Percentiles rank a stretch among this genome's conserved stretches.
Conservation (phyloP, 2,113 vertebrate genomes). For the Vidua chalybeata region DNA sequence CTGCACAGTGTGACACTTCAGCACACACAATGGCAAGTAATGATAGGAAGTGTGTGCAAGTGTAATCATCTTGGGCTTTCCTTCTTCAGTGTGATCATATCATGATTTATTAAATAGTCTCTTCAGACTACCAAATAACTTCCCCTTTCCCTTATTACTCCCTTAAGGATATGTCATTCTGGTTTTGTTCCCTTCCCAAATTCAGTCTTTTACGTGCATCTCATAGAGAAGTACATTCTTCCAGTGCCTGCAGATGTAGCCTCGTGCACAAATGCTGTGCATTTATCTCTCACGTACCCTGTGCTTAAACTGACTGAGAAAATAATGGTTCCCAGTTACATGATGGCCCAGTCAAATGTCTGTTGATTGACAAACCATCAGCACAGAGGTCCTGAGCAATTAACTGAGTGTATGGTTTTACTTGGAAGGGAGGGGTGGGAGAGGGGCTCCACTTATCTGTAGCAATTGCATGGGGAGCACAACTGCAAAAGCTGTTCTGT, state of each 20-base stretch:
- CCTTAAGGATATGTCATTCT: background rate
- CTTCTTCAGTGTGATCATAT: background rate
- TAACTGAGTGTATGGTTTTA: background rate
- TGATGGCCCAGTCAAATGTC: background rate
- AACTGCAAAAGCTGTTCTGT: background rate
- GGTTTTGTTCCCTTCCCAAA: background rate
- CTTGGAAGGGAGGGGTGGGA: background rate
- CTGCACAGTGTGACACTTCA: background rate
- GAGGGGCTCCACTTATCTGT: accelerated
- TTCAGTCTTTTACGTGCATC: background rate
- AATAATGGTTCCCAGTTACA: background rate
- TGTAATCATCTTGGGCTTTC: background rate
- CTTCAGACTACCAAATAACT: background rate
- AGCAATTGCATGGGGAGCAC: accelerated
- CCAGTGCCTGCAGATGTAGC: background rate
- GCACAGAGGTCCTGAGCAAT: background rate
- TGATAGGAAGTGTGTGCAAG: background rate
- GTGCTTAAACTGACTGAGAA: background rate
- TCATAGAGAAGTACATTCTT: background rate
- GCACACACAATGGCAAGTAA: background rate
- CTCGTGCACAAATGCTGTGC: accelerated
- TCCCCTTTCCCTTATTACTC: background rate
- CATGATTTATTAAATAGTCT: background rate
- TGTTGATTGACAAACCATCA: background rate
- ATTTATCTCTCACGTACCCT: background rate